These are phyloP conservation scores for Solenopsis invicta DNA, from an alignment of 1,140 invertebrate genomes.

Conservation along the genomic window DNA sequence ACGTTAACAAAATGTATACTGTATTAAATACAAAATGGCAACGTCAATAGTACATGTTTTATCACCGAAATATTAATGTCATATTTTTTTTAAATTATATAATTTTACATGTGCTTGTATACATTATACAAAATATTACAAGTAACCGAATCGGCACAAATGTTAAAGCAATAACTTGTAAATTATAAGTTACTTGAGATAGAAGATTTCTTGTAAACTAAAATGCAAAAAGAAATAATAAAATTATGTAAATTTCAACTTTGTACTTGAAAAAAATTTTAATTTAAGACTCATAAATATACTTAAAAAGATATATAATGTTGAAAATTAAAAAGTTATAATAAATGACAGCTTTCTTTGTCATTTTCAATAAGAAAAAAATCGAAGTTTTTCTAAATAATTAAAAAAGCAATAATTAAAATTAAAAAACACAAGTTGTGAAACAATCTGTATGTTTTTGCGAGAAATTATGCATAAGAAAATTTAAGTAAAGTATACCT, in stretches of 20 bases:
- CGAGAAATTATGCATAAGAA: not conserved
- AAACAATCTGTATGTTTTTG: not conserved
- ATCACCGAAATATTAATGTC: not conserved
- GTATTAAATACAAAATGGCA: constrained; percentile 9
- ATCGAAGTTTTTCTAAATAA: not conserved
- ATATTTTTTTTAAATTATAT: not conserved
- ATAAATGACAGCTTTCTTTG: not conserved
- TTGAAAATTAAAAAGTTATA: not conserved
- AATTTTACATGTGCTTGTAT: not conserved
- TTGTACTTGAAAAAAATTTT: not conserved
- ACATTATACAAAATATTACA: not conserved
- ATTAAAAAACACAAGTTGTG: not conserved
- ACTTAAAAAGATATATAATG: not conserved
- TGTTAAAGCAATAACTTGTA: not conserved
- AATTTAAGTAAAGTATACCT: not conserved
- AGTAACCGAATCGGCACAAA: not conserved
- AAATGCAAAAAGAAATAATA: not conserved
- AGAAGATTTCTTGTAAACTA: not conserved
- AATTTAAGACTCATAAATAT: not conserved
- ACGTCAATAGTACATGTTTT: not conserved
- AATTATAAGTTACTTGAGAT: not conserved
- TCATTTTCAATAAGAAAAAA: not conserved
- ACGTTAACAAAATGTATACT: not conserved
- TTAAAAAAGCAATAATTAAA: not conserved
- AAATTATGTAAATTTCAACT: constrained; percentile 13